Evolutionary conservation across 35 echinoderm and acorn worm genomes (phyloP).

Genomic region (Hemicentrotus pulcherrimus): DNA sequence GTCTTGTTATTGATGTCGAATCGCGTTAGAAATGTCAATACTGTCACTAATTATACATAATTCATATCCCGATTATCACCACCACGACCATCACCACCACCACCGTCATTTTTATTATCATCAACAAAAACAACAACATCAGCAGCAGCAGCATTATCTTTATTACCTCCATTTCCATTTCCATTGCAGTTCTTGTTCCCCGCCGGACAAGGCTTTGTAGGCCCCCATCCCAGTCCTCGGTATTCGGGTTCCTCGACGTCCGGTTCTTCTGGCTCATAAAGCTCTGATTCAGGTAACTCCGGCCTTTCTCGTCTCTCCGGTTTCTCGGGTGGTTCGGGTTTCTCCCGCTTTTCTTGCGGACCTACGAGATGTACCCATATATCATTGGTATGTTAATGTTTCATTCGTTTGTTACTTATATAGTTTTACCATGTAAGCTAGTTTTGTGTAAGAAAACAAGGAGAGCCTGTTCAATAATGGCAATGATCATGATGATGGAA

Average conservation of each 20-base stretch:
- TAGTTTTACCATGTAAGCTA: no score
- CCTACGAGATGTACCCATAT: not conserved
- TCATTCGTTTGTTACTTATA: no score
- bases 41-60: not conserved
- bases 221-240: not conserved
- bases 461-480: no score
- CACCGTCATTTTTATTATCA: not conserved
- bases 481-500: no score
- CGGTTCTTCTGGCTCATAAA: constrained; percentile 26
- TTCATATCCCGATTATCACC: not conserved
- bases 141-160: not conserved
- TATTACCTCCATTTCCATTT: not conserved
- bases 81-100: no score
- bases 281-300: not conserved
- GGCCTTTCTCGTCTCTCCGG: constrained; percentile 20
- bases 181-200: constrained; percentile 24
- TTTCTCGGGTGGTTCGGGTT: constrained; percentile 7
- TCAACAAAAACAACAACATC: not conserved
- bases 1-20: no score
- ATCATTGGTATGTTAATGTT: no score
- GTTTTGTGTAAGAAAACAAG: no score
- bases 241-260: constrained; percentile 30
- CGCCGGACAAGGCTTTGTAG: not conserved
- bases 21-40: no score
- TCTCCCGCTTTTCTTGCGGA: not conserved